Conservation (phyloP, 53 echinoderm and acorn worm species). For the Temnopleurus reevesii region DNA sequence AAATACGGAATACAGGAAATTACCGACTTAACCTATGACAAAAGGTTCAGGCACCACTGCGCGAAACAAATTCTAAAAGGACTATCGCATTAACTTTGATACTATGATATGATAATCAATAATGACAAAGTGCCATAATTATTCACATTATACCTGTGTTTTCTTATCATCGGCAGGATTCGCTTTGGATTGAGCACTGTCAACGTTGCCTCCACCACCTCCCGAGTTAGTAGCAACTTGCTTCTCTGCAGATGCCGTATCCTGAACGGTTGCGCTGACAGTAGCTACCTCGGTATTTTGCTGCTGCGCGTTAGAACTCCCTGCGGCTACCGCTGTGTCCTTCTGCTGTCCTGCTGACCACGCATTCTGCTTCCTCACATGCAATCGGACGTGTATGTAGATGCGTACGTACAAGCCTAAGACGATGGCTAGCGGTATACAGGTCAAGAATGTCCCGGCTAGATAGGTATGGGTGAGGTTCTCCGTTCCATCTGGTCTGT, state of each 20-base stretch:
- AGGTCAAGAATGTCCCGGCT: constrained; percentile 17
- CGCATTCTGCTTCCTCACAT: constrained; percentile 25
- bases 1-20: too few species aligned
- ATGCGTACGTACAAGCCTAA: constrained; percentile 23
- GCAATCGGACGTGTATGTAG: background rate
- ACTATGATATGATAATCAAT: background rate
- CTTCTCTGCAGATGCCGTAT: background rate
- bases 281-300: background rate
- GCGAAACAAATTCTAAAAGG: too few species aligned
- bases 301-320: background rate
- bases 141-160: background rate
- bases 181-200: background rate
- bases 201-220: background rate
- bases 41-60: too few species aligned
- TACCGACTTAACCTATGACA: too few species aligned
- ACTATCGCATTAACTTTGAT: too few species aligned
- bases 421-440: background rate
- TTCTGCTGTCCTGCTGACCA: background rate
- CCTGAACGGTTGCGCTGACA: background rate
- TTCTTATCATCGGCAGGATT: background rate
- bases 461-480: constrained; percentile 27
- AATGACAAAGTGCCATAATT: too few species aligned
- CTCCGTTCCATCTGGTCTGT: constrained; percentile 13
- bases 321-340: too few species aligned
- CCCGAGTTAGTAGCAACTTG: background rate